Evolutionary conservation across 2,888 invertebrate species (phyloP).

Genomic region (Nycteola revayana): DNA sequence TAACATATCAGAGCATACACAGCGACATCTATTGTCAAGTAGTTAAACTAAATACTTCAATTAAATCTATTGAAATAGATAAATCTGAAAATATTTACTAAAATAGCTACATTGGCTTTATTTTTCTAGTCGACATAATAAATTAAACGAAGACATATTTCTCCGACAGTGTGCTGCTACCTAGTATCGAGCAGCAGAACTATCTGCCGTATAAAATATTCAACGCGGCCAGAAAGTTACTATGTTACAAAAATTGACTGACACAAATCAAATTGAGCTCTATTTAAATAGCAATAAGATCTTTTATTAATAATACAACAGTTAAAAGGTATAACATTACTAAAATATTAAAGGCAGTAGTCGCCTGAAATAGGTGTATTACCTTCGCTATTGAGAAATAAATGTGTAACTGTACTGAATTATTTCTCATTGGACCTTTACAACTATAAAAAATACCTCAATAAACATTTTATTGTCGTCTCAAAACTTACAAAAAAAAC

Average conservation of each 20-base stretch:
- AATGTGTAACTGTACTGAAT: constrained; percentile 37
- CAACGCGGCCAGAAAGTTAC: constrained; percentile 60
- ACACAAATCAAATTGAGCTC: constrained; percentile 38
- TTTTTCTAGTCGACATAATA: too few relatives aligned
- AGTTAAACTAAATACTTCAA: too few relatives aligned
- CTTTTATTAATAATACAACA: constrained; percentile 28
- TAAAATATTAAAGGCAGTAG: constrained; percentile 61
- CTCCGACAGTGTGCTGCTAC: constrained; percentile 22
- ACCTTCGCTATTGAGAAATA: constrained; percentile 26
- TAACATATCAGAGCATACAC: not conserved
- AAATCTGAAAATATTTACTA: too few relatives aligned
- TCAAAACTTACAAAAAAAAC: too few relatives aligned
- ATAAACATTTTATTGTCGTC: too few relatives aligned
- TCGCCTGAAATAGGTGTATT: constrained; percentile 56
- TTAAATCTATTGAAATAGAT: too few relatives aligned
- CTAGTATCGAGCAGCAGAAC: constrained; percentile 36
- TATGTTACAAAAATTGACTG: constrained; percentile 47
- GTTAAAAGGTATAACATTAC: constrained; percentile 49
- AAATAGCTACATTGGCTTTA: not conserved
- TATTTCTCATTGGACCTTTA: constrained; percentile 23
- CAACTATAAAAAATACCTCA: not conserved
- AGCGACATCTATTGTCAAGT: constrained; percentile 41
- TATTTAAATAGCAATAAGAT: constrained; percentile 30
- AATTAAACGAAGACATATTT: too few relatives aligned
- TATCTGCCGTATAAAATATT: constrained; percentile 55